phyloP scores from a whole-genome alignment of 2,113 vertebrate species.

The Sebastes fasciatus region DNA sequence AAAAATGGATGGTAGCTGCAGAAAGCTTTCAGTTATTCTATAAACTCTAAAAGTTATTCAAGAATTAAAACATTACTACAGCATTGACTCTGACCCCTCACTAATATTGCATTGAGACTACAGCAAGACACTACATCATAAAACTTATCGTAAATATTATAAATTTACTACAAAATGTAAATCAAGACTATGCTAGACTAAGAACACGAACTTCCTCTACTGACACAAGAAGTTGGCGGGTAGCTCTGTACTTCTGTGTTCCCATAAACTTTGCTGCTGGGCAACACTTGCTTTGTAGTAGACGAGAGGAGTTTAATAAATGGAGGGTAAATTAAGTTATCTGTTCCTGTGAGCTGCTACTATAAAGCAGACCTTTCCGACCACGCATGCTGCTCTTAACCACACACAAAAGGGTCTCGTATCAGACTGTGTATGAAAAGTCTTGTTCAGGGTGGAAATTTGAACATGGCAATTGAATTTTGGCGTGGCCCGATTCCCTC shows the following conservation, averaged over 20 bases:
- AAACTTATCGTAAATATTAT: background rate
- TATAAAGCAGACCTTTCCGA: constrained; percentile 10
- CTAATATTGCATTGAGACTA: background rate
- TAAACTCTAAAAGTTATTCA: background rate
- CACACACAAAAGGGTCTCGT: constrained; percentile 17
- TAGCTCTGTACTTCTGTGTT: constrained; percentile 33
- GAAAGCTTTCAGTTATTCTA: background rate
- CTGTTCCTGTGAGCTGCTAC: background rate
- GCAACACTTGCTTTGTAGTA: constrained; percentile 55
- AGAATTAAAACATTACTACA: too few relatives aligned
- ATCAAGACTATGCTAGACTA: background rate
- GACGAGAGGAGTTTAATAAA: constrained; percentile 48
- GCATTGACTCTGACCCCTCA: background rate
- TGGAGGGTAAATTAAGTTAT: constrained; percentile 30
- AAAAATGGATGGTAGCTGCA: background rate
- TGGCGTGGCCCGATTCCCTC: constrained; percentile 48
- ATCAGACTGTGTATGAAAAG: constrained; percentile 43
- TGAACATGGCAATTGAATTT: constrained; percentile 45
- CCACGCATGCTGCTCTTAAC: background rate
- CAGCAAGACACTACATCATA: background rate
- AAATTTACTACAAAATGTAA: background rate
- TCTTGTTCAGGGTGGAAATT: constrained; percentile 38
- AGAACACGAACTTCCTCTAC: constrained; percentile 29
- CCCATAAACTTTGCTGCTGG: constrained; percentile 60
- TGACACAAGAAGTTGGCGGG: constrained; percentile 46